Conservation (phyloP, 1,140 invertebrate species). For the Meloidogyne exigua region DNA sequence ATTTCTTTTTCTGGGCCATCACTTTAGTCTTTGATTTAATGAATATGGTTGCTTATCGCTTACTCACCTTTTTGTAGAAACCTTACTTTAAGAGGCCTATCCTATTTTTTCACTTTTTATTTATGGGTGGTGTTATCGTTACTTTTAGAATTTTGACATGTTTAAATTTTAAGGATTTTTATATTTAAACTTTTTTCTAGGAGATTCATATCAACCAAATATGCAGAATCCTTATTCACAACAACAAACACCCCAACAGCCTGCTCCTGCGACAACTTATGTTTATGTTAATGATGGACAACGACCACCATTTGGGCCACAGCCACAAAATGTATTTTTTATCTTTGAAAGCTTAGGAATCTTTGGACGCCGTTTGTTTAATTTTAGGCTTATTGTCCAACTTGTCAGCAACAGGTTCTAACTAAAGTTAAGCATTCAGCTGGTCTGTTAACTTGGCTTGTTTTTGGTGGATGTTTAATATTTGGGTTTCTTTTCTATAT, state of each 20-base stretch:
- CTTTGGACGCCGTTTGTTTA: constrained; percentile 5
- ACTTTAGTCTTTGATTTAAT: neutral
- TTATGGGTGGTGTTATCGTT: too few relatives aligned
- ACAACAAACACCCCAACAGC: neutral
- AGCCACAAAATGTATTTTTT: constrained; percentile 25
- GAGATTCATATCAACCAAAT: constrained; percentile 28
- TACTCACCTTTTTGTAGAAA: neutral
- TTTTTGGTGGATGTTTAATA: constrained; percentile 29
- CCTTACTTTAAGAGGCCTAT: neutral
- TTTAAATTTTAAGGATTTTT: too few relatives aligned
- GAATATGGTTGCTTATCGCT: neutral
- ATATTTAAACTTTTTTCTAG: neutral
- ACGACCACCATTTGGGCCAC: neutral
- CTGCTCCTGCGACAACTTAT: constrained; percentile 26
- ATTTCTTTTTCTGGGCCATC: neutral
- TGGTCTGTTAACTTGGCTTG: constrained; percentile 34
- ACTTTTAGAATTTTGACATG: too few relatives aligned
- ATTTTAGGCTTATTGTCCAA: constrained; percentile 13
- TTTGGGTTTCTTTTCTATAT: constrained; percentile 31
- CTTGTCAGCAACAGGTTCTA: constrained; percentile 37
- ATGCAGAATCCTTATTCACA: constrained; percentile 21
- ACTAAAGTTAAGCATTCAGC: constrained; percentile 29
- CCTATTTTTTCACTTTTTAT: neutral
- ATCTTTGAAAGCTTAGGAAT: neutral
- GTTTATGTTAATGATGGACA: constrained; percentile 30